phyloP scores from a whole-genome alignment of 2,113 vertebrate species.

The Notechis scutatus region DNA sequence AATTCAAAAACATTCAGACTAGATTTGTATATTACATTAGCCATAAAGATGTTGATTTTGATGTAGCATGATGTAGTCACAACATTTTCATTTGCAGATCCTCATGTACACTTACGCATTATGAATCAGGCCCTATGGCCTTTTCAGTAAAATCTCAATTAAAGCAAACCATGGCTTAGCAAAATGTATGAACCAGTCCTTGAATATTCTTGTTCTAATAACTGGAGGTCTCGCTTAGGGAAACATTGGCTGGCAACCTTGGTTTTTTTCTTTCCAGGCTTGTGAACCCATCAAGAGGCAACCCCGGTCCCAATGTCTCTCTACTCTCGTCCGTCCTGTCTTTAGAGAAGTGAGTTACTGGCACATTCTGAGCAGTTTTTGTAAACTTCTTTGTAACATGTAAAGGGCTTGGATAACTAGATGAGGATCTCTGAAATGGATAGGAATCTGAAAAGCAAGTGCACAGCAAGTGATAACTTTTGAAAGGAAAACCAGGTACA shows the following conservation, averaged over 20 bases:
- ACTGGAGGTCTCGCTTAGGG: neutral
- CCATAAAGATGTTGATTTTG: neutral
- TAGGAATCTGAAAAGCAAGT: neutral
- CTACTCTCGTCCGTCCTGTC: slow-evolving; percentile 90
- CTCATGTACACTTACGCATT: neutral
- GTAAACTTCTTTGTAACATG: neutral
- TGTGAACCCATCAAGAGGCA: slow-evolving; percentile 86
- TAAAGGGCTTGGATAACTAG: neutral
- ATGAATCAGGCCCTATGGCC: neutral
- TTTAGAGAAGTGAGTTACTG: slow-evolving; percentile 86
- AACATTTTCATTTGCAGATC: neutral
- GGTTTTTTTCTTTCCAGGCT: slow-evolving; percentile 48
- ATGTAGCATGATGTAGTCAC: neutral
- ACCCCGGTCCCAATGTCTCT: slow-evolving; percentile 90
- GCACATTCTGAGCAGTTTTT: neutral
- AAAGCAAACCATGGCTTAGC: neutral
- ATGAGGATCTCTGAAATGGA: neutral
- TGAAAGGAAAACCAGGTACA: neutral
- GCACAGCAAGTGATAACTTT: neutral
- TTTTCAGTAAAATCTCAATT: neutral
- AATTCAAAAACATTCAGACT: neutral
- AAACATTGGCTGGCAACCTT: neutral
- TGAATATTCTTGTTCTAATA: neutral
- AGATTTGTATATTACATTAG: neutral
- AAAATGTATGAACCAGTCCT: neutral